A percentile compares a stretch with the other conserved stretches of the same genome.
phyloP scores from a whole-genome alignment of 1,140 invertebrate species.

The Tetraneura akinire region DNA sequence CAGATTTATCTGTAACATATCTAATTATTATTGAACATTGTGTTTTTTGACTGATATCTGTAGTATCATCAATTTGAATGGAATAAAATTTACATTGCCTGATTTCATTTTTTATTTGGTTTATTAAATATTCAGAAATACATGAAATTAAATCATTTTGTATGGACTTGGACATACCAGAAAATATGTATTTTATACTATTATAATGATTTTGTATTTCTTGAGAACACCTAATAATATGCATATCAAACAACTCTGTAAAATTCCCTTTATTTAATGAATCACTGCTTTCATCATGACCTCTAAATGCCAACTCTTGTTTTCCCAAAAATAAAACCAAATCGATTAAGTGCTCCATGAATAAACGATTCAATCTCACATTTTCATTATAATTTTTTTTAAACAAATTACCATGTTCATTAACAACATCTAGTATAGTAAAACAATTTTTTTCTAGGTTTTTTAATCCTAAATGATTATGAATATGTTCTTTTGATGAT shows the following conservation, averaged over 20 bases:
- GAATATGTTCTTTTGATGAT: not conserved
- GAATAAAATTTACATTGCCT: constrained; percentile 13
- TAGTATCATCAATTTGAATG: constrained; percentile 26
- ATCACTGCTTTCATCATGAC: not conserved
- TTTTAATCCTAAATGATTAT: not conserved
- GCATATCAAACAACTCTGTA: not conserved
- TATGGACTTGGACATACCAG: constrained; percentile 19
- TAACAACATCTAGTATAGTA: not conserved
- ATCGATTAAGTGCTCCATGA: not conserved
- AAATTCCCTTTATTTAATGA: constrained; percentile 26
- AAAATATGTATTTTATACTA: not conserved
- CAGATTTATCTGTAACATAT: too few species aligned
- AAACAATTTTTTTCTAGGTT: not conserved
- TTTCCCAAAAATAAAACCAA: not conserved
- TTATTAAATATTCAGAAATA: not conserved
- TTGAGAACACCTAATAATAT: not conserved
- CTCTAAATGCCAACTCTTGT: constrained; percentile 38
- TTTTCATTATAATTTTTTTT: constrained; percentile 4
- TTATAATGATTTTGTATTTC: not conserved
- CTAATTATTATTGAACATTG: not conserved
- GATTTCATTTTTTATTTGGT: not conserved
- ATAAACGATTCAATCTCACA: not conserved
- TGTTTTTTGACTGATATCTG: constrained; percentile 11
- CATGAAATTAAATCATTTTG: constrained; percentile 30
- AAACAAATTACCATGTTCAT: not conserved